Conservation (phyloP, 2,888 invertebrate species). For the Thecocarcelia acutangulata region DNA sequence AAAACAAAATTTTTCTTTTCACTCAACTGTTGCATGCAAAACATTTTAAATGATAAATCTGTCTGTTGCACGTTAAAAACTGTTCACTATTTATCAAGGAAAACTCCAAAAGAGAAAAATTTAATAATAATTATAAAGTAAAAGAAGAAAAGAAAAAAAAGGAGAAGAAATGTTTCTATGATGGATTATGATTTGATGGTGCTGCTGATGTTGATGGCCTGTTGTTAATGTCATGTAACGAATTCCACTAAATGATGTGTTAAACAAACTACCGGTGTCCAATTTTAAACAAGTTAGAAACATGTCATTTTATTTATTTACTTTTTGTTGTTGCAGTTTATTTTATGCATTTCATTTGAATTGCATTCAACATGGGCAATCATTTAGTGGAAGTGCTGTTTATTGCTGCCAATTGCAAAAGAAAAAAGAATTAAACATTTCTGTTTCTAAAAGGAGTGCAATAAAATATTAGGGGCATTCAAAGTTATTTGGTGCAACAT, state of each 20-base stretch:
- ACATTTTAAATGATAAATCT: constrained; percentile 19
- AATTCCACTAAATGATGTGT: constrained; percentile 68
- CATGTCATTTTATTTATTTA: constrained; percentile 31
- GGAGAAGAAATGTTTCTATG: constrained; percentile 27
- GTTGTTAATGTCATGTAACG: constrained; percentile 68
- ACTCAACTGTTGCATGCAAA: constrained; percentile 42
- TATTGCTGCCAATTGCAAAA: constrained; percentile 27
- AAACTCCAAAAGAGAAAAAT: constrained; percentile 5
- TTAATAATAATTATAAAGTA: neutral
- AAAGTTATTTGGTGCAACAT: too few relatives aligned
- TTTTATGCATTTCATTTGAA: constrained; percentile 41
- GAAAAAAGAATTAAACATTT: neutral
- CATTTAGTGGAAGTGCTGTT: constrained; percentile 9
- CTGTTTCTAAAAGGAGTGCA: neutral
- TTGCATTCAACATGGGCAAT: constrained; percentile 18
- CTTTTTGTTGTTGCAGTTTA: constrained; percentile 9
- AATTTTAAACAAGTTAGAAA: constrained; percentile 59
- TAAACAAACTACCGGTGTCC: constrained; percentile 66
- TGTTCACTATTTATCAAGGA: constrained; percentile 36
- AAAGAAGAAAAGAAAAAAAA: neutral
- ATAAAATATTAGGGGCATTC: too few relatives aligned
- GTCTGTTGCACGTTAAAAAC: constrained; percentile 36
- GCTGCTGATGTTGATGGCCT: constrained; percentile 50
- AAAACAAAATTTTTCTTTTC: constrained; percentile 28
- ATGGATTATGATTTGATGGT: constrained; percentile 68